Conservation (phyloP, 2,888 invertebrate species). For the Bimastos eiseni region DNA sequence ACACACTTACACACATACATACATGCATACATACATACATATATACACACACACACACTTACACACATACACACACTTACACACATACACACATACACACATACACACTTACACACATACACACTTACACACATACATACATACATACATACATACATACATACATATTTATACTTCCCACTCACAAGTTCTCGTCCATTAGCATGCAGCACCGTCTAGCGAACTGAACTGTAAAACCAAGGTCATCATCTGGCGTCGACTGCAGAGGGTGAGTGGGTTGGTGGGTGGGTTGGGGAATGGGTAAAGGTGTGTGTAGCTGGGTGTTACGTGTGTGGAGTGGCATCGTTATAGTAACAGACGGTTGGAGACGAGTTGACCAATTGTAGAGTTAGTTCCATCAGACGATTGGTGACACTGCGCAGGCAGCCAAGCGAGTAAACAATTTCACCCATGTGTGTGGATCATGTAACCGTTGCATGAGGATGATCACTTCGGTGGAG, state of each 20-base stretch:
- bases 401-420: neutral
- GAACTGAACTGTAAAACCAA: neutral
- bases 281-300: neutral
- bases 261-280: neutral
- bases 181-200: neutral
- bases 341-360: neutral
- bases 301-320: neutral
- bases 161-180: neutral
- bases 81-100: neutral
- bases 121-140: neutral
- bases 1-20: no score
- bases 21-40: neutral
- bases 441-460: neutral
- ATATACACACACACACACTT: no score
- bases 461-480: neutral
- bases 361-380: conserved; percentile 9
- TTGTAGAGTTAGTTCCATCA: neutral
- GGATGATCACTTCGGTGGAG: neutral
- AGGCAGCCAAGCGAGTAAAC: neutral
- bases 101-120: neutral
- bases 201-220: neutral
- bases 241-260: neutral
- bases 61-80: neutral
- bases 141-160: no score
- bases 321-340: conserved; percentile 9